Evolutionary conservation across 2,797 vertebrate species (phyloP), one percentile per base, ranked within the genome.

Genomic region (Fundulus diaphanus): DNA sequence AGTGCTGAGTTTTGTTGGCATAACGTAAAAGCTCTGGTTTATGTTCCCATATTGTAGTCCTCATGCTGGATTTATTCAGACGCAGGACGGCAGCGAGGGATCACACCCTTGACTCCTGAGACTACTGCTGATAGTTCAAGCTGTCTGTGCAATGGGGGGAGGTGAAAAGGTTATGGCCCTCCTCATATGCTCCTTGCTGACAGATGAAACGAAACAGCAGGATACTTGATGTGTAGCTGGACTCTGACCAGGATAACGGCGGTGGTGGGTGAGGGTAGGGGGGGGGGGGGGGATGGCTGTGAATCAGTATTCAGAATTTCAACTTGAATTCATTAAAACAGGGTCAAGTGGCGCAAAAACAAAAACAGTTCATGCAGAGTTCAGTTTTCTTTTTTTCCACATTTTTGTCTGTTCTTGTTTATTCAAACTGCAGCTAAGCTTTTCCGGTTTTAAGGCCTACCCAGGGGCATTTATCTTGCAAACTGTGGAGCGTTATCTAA

Each of bases 141-240:
- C 65, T 73, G 70, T 72, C 49, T 61, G 63, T 80, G 71, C 57
- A 29, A 35, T 49, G 35, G 68, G 29, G 49, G 8, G 56, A 72
- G 70, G 59, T 81, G 78, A 80, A 70, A 42, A 74, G 56, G 65
- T 74, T 69, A 52, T 5, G 46, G 44, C 76, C 72, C 68, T 84
- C 57, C 68, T 84, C 57, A 0, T 70, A 42, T 24, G 57, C 16
- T 80, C 24, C 11, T 72, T 46, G 22, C 59, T 82, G 83, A 80
- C 61, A 59, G 79, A 40, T 80, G 79, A 86, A 82, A 74, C 31
- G 70, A 83, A 76, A 63, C 75, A 79, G 57, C 59, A 57, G 69
- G 67, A 61, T 49, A 27, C 59, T 75, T 46, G 2, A 56, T 54
- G 59, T 76, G 69, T 67, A 61, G 49, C 0, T 70, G 33, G 9